A percentile compares a stretch with the other conserved stretches of the same genome.
Evolutionary conservation across 2,888 invertebrate species (phyloP).

Genomic region (Drosophila atripex): DNA sequence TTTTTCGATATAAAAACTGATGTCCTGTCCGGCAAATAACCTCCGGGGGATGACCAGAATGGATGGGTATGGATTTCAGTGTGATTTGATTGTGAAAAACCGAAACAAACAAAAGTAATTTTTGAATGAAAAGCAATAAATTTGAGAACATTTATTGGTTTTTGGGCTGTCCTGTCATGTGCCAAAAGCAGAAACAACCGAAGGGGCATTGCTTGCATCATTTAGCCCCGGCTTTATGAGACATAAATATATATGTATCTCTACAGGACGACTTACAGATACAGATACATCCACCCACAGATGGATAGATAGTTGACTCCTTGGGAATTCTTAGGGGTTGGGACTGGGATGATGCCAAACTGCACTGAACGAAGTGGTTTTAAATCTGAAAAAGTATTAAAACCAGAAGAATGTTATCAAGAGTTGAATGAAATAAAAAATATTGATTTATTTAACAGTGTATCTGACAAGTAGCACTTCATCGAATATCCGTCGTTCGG

Average conservation of each 20-base stretch:
- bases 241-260: conserved; percentile 12
- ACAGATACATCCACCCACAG: conserved; percentile 45
- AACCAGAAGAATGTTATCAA: no score
- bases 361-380: conserved; percentile 25
- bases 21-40: conserved; percentile 45
- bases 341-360: conserved; percentile 19
- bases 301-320: conserved; percentile 53
- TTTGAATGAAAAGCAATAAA: conserved; percentile 81
- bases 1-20: conserved; percentile 45
- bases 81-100: conserved; percentile 62
- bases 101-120: conserved; percentile 79
- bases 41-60: conserved; percentile 27
- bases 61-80: conserved; percentile 35
- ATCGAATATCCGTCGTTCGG: conserved; percentile 59
- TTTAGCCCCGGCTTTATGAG: conserved; percentile 58
- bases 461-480: conserved; percentile 66
- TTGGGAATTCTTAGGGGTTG: conserved; percentile 35
- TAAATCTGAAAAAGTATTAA: neutral
- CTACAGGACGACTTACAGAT: conserved; percentile 5
- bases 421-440: no score
- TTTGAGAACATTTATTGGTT: conserved; percentile 83
- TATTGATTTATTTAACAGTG: conserved; percentile 5
- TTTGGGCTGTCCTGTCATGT: conserved; percentile 69
- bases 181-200: conserved; percentile 30
- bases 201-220: conserved; percentile 64